Base-by-base conservation (phyloP, 2,888 invertebrate species). In the Coleophora flavipennella region DNA sequence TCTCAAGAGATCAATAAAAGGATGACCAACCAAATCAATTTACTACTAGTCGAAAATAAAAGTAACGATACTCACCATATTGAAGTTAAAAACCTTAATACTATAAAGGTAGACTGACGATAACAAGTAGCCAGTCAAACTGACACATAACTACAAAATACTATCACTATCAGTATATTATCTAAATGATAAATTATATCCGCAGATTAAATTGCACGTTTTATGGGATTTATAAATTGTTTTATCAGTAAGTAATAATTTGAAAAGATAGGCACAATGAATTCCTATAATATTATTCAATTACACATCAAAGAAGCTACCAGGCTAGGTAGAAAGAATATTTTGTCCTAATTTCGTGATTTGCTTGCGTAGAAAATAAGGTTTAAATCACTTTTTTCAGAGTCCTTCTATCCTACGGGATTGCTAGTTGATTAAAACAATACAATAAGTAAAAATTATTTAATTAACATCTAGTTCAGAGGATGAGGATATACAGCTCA, bases 391-490 rank as follows among this genome's bases (percentile, higher is more conserved):
- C n/a, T n/a, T n/a, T n/a, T n/a, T n/a, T n/a, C n/a, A n/a, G n/a
- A n/a, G n/a, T n/a, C n/a, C n/a, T n/a, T n/a, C n/a, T n/a, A n/a
- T n/a, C n/a, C n/a, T n/a, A n/a, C n/a, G n/a, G n/a, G n/a, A n/a
- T n/a, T n/a, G n/a, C n/a, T 6, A 32, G 29, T 11, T 40, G 31
- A 37, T 36, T 35, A 38, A 42, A 25, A 43, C 14, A 33, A 29
- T 2, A 28, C 25, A 38, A n/a, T 35, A 29, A 46, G 44, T 62
- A 60, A 49, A 59, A 61, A 38, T 70, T 70, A 62, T 79, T 78
- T 79, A 80, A 67, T 80, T 57, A 68, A 79, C 72, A 78, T 71
- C 59, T 68, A 70, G 62, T 66, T 54, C 67, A 64, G 57, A 57
- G 54, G 36, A 39, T 35, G 57, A 57, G 54, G 36, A 39, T 35